A percentile compares a stretch with the other conserved stretches of the same genome.
Conservation (phyloP, 2,888 invertebrate species). For the Drosophila antonietae region DNA sequence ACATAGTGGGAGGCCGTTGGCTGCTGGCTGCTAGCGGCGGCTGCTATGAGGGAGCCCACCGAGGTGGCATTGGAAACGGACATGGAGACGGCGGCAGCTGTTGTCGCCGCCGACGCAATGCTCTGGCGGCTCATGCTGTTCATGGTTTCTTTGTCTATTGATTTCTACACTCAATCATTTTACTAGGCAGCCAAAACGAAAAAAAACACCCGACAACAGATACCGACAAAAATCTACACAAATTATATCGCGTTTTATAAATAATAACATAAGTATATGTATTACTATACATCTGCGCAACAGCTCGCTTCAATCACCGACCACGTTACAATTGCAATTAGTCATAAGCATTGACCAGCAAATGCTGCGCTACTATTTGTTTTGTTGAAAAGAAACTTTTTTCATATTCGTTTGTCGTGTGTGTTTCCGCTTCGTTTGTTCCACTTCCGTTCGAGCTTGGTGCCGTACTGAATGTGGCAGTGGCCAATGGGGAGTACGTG, state of each 20-base stretch:
- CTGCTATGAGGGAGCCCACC: conserved; percentile 68
- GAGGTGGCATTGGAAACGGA: conserved; percentile 72
- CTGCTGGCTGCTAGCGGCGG: conserved; percentile 56
- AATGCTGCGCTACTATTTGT: conserved; percentile 49
- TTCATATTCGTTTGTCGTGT: conserved; percentile 59
- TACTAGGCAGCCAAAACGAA: conserved; percentile 18
- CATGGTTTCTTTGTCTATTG: conserved; percentile 73
- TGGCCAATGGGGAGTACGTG: conserved; percentile 49
- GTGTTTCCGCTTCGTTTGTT: conserved; percentile 78
- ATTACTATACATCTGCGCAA: conserved; percentile 2
- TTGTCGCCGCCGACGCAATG: conserved; percentile 72
- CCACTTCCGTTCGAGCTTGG: conserved; percentile 71
- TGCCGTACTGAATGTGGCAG: conserved; percentile 62
- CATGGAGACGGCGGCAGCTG: conserved; percentile 67
- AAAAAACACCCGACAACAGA: conserved; percentile 33
- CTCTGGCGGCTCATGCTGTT: conserved; percentile 81
- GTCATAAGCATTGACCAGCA: conserved; percentile 51
- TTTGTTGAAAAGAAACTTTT: conserved; percentile 61
- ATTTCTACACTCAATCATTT: conserved; percentile 72
- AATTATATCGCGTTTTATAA: conserved; percentile 4
- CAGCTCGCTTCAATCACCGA: conserved; percentile 21
- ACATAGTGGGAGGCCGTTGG: conserved; percentile 71
- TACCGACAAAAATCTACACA: conserved; percentile 56
- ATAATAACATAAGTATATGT: neutral
- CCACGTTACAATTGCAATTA: conserved; percentile 50